Percentiles rank a stretch among this genome's conserved stretches.
Conservation (phyloP, 2,888 invertebrate species). For the Rhagium mordax region DNA sequence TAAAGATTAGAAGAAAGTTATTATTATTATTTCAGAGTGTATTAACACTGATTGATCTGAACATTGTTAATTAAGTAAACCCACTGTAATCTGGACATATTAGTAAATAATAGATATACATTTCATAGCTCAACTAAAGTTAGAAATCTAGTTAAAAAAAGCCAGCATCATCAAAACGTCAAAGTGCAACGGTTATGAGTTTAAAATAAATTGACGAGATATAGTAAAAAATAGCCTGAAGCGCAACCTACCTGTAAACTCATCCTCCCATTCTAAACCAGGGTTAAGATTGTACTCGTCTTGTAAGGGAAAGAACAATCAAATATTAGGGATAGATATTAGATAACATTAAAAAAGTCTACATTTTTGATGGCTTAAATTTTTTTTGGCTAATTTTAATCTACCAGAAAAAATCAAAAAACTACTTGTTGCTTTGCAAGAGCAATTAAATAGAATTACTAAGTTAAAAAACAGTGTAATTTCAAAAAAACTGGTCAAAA, state of each 20-base stretch:
- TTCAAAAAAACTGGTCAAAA: constrained; percentile 5
- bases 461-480: not conserved
- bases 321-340: constrained; percentile 62
- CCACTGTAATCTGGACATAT: constrained; percentile 3
- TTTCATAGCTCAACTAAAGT: not conserved
- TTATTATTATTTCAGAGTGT: too few relatives aligned
- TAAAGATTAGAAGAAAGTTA: too few relatives aligned
- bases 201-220: constrained; percentile 5
- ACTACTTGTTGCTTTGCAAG: not conserved
- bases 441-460: not conserved
- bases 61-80: not conserved
- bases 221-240: constrained; percentile 44
- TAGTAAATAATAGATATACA: constrained; percentile 16
- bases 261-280: constrained; percentile 99
- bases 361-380: constrained; percentile 47
- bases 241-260: constrained; percentile 95
- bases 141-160: not conserved
- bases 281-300: constrained; percentile 99
- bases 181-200: constrained; percentile 3
- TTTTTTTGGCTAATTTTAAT: constrained; percentile 21
- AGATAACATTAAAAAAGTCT: constrained; percentile 61
- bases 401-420: constrained; percentile 3
- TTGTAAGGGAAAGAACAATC: constrained; percentile 81
- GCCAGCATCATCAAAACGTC: constrained; percentile 1
- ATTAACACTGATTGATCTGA: not conserved